A percentile compares a stretch with the other conserved stretches of the same genome.
phyloP scores from a whole-genome alignment of 53 echinoderm and acorn worm species.

The Paelopatides confundens region DNA sequence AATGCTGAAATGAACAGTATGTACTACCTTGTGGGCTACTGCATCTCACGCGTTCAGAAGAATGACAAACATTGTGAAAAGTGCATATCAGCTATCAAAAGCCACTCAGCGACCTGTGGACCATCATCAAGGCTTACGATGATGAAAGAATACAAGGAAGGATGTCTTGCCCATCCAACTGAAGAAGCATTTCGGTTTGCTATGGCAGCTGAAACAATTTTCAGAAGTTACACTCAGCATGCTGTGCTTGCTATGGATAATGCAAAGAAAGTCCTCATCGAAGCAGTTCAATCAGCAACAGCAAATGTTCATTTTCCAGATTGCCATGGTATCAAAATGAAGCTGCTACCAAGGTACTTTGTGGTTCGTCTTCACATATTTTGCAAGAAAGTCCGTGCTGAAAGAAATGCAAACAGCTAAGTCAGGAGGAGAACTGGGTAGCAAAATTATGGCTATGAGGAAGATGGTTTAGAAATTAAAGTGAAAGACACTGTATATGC shows the following conservation, averaged over 20 bases:
- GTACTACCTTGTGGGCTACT: conserved; percentile 37
- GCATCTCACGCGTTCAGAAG: not conserved
- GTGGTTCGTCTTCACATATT: not conserved
- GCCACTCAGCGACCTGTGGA: too few relatives aligned
- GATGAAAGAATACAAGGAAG: not conserved
- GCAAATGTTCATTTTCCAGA: not conserved
- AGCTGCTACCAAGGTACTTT: conserved; percentile 7
- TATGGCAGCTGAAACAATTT: not conserved
- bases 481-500: not conserved
- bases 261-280: not conserved
- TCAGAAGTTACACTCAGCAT: not conserved
- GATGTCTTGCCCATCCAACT: not conserved
- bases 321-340: not conserved
- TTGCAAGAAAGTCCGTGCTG: conserved; percentile 3
- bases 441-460: conserved; percentile 29
- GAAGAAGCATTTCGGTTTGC: not conserved
- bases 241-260: not conserved
- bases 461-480: not conserved
- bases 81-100: not conserved
- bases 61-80: conserved; percentile 25
- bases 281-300: not conserved
- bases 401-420: not conserved
- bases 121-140: not conserved
- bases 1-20: conserved; percentile 26
- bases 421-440: not conserved